Conservation (phyloP, 1,140 invertebrate species). For the Globodera ellingtonae region DNA sequence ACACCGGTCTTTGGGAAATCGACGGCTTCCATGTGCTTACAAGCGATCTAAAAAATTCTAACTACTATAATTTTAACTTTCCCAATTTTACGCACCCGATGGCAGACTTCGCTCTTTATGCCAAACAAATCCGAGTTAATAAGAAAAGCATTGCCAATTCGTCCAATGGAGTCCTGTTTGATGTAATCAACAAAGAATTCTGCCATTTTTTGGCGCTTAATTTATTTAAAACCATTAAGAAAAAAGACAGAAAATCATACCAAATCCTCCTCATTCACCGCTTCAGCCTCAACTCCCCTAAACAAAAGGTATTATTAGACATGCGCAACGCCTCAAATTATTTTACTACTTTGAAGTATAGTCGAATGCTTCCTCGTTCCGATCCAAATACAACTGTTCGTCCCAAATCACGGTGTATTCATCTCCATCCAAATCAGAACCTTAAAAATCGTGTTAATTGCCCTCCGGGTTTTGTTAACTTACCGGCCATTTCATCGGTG, state of each 20-base stretch:
- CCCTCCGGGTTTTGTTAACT: neutral
- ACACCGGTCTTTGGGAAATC: slow-evolving; percentile 64
- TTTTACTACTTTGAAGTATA: slow-evolving; percentile 51
- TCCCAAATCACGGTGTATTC: slow-evolving; percentile 67
- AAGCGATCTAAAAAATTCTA: slow-evolving; percentile 40
- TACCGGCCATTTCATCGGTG: slow-evolving; percentile 67
- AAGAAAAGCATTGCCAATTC: slow-evolving; percentile 62
- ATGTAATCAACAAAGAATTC: slow-evolving; percentile 64
- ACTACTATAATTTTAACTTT: neutral
- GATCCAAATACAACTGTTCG: slow-evolving; percentile 55
- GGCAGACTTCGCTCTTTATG: slow-evolving; percentile 51
- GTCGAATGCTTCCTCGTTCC: slow-evolving; percentile 63
- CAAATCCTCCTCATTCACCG: slow-evolving; percentile 33
- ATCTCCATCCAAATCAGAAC: slow-evolving; percentile 67
- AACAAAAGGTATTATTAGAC: slow-evolving; percentile 15
- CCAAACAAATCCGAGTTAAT: slow-evolving; percentile 58
- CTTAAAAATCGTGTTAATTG: slow-evolving; percentile 10
- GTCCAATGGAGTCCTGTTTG: slow-evolving; percentile 62
- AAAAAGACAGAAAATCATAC: neutral
- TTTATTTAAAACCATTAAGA: neutral
- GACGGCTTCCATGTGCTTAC: slow-evolving; percentile 55
- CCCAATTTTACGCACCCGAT: slow-evolving; percentile 17
- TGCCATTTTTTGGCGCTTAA: slow-evolving; percentile 57
- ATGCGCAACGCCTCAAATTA: slow-evolving; percentile 9
- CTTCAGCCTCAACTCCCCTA: slow-evolving; percentile 4